Percentiles rank a stretch among this genome's conserved stretches.
Conservation (phyloP, 35 echinoderm and acorn worm genomes). For the Apostichopus parvimensis region DNA sequence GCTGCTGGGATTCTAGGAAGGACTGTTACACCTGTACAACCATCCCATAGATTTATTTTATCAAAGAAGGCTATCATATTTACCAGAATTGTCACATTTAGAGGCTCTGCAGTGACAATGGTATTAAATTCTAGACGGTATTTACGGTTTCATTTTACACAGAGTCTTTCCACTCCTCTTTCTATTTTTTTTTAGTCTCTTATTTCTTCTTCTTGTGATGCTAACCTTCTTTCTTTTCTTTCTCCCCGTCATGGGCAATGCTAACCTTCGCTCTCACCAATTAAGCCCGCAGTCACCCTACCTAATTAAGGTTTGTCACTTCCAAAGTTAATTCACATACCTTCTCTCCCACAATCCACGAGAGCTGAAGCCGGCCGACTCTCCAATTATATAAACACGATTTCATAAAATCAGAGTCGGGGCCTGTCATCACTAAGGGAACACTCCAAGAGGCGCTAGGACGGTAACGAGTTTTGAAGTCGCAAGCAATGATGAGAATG, state of each 20-base stretch:
- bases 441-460: background rate
- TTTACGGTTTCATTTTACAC: background rate
- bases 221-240: background rate
- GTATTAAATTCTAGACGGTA: background rate
- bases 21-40: background rate
- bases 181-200: too few species aligned
- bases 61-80: background rate
- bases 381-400: background rate
- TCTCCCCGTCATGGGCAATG: background rate
- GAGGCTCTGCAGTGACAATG: background rate
- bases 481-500: background rate
- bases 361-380: background rate
- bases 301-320: slow-evolving; percentile 46
- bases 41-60: background rate
- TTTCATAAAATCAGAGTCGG: background rate
- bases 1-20: background rate
- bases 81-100: background rate
- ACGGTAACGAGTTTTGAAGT: background rate
- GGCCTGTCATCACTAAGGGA: slow-evolving; percentile 9
- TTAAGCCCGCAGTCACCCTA: slow-evolving; percentile 19
- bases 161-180: too few species aligned
- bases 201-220: too few species aligned
- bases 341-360: background rate
- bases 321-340: background rate
- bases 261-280: background rate